A percentile compares a stretch with the other conserved stretches of the same genome.
phyloP scores from a whole-genome alignment of 2,113 vertebrate species.

The Paramisgurnus dabryanus region DNA sequence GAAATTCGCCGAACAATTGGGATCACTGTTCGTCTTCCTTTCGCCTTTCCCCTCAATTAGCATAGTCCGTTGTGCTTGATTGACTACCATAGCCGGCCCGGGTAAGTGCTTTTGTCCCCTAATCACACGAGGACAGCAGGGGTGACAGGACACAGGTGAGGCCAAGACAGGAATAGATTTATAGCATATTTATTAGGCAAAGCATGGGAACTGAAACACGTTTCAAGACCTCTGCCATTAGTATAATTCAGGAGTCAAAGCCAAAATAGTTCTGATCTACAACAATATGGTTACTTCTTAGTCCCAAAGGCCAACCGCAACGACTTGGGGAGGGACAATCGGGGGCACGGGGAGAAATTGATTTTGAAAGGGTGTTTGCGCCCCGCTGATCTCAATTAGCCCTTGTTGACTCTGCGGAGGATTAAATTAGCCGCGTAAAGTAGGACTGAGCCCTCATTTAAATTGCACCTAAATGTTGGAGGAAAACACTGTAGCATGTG shows the following conservation, averaged over 20 bases:
- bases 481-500: background rate
- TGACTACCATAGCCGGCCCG: constrained; percentile 72
- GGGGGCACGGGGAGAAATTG: constrained; percentile 47
- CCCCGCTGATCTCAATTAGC: constrained; percentile 38
- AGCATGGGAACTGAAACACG: constrained; percentile 22
- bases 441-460: background rate
- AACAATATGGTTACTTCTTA: constrained; percentile 7
- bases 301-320: background rate
- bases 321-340: constrained; percentile 7
- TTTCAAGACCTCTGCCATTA: too few relatives aligned
- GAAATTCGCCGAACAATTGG: constrained; percentile 78
- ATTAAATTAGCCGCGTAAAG: constrained; percentile 19
- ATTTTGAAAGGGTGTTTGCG: constrained; percentile 44
- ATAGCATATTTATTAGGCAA: constrained; percentile 34
- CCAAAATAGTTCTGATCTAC: constrained; percentile 1
- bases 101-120: constrained; percentile 77
- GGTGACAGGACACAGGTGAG: constrained; percentile 84
- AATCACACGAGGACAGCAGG: constrained; percentile 78
- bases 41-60: constrained; percentile 78
- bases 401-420: constrained; percentile 59
- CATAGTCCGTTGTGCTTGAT: constrained; percentile 85
- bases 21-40: constrained; percentile 76
- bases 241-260: background rate
- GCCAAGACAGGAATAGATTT: constrained; percentile 68
- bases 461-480: background rate